phyloP scores from a whole-genome alignment of 2,888 invertebrate genomes.

The Bombylius major region DNA sequence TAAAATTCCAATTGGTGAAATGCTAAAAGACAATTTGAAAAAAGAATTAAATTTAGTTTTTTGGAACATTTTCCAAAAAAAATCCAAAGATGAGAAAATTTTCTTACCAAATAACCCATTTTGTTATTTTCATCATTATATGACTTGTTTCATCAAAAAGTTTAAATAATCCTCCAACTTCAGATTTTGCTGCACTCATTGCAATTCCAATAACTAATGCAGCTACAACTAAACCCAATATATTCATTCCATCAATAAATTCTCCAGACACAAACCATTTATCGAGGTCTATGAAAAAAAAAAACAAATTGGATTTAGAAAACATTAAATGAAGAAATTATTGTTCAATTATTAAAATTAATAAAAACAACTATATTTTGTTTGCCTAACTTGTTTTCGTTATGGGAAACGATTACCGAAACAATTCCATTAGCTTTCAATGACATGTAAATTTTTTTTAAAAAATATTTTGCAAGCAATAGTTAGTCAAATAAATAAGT shows the following conservation, averaged over 20 bases:
- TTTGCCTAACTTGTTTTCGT: too few species aligned
- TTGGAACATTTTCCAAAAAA: neutral
- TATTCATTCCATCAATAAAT: slow-evolving; percentile 43
- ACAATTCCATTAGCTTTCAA: too few species aligned
- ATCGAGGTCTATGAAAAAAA: slow-evolving; percentile 10
- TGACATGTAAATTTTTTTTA: too few species aligned
- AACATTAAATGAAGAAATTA: too few species aligned
- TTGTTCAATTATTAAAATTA: too few species aligned
- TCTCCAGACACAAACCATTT: slow-evolving; percentile 40
- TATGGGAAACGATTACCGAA: too few species aligned
- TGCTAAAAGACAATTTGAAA: slow-evolving; percentile 28
- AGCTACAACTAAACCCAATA: slow-evolving; percentile 47
- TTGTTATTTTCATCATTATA: slow-evolving; percentile 51
- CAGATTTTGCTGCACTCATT: slow-evolving; percentile 48
- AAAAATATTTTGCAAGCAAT: too few species aligned
- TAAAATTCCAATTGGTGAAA: slow-evolving; percentile 50
- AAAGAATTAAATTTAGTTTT: neutral
- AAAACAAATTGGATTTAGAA: too few species aligned
- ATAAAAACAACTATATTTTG: too few species aligned
- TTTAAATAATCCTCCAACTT: slow-evolving; percentile 47
- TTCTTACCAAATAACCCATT: slow-evolving; percentile 49
- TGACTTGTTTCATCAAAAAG: slow-evolving; percentile 50
- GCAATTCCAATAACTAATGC: slow-evolving; percentile 52
- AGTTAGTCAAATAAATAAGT: too few species aligned
- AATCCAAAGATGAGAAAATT: too few species aligned